Conservation (phyloP, 2,797 vertebrate genomes). For the Tapirus indicus region DNA sequence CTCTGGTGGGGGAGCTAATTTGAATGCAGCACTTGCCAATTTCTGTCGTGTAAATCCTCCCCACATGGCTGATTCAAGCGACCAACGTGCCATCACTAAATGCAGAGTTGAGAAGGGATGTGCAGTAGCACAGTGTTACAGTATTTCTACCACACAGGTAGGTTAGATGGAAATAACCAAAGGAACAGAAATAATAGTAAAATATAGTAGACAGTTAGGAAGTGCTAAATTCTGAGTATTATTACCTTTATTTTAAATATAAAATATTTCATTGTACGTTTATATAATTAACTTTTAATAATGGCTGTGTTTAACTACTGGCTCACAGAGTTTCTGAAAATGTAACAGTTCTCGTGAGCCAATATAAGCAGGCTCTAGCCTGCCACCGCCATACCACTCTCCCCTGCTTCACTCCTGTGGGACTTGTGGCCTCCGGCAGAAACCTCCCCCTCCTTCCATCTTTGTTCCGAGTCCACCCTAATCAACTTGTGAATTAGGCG, state of each 20-base stretch:
- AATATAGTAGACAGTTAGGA: background rate
- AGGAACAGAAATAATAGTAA: background rate
- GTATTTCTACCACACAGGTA: background rate
- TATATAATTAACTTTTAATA: background rate
- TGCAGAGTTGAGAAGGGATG: background rate
- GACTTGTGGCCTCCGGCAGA: background rate
- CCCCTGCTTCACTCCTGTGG: background rate
- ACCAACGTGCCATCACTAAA: background rate
- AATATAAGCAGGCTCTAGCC: background rate
- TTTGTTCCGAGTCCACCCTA: background rate
- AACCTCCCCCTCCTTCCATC: background rate
- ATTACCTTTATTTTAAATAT: conserved; percentile 6
- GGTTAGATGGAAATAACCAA: background rate
- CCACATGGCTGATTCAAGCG: background rate
- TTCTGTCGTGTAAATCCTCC: background rate
- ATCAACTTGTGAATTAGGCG: background rate
- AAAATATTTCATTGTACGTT: background rate
- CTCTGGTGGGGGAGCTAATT: background rate
- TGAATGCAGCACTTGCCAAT: background rate
- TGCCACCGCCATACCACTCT: no score
- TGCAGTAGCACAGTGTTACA: background rate
- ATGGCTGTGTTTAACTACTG: background rate
- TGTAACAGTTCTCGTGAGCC: background rate
- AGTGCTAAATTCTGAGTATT: background rate
- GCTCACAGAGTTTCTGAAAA: background rate